Evolutionary conservation across 2,888 invertebrate genomes (phyloP), one percentile per base, ranked within the genome.

Genomic region (Diarsia mendica): DNA sequence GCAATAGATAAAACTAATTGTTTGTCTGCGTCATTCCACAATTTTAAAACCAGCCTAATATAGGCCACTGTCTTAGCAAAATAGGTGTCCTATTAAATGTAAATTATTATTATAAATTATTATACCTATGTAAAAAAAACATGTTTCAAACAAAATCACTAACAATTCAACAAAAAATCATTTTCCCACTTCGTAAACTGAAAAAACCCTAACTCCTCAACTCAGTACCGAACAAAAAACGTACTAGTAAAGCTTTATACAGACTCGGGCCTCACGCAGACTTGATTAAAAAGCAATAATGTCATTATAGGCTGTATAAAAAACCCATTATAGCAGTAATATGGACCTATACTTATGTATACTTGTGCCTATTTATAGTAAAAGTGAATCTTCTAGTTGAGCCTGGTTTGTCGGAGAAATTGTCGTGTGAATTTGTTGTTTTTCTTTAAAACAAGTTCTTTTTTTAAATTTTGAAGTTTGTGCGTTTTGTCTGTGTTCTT

Each of bases 231-330:
- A 11, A 67, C 28, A 77, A 85, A 75, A 79, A 80, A 77, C 44
- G 44, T 20, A 13, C 15, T 44, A 66, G 51, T 46, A 75, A 67
- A 55, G 49, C 64, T 53, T 23, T 33, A 53, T 49, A 76, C 44
- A 53, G 67, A 53, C 63, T 33, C 61, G 51, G 85, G 85, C 83
- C 94, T 89, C 95, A 94, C 95, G 92, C 92, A 83, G 87, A 82
- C 90, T 82, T 93, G 92, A 95, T 94, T 95, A 94, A 92, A 94
- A 94, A 92, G 92, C 92, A 91, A 93, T 95, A 95, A 95, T 93
- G 91, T 90, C 93, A 94, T 94, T 93, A 94, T 91, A 87, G 84
- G 80, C 81, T n/a, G 79, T 72, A 91, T 91, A 95, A 95, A 94
- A 95, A 94, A 90, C 76, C 86, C 92, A 94, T 94, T 94, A 94